These are phyloP conservation scores for Eudasyphora cyanicolor DNA, from an alignment of 2,888 invertebrate species.

Conservation along the genomic window DNA sequence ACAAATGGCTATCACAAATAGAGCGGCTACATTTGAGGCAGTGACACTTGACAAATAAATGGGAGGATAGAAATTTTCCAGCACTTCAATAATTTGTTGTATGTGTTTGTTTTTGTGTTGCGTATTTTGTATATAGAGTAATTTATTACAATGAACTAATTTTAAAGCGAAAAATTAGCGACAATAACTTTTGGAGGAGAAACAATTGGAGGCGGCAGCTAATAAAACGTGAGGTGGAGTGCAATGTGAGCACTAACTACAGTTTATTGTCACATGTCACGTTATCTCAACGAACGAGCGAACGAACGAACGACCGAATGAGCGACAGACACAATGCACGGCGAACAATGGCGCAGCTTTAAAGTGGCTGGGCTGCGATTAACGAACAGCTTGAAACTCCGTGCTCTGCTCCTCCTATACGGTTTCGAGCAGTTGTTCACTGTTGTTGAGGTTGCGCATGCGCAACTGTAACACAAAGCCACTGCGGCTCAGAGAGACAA, in stretches of 20 bases:
- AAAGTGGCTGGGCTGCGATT: background rate
- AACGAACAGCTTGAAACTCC: background rate
- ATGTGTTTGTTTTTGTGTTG: constrained; percentile 24
- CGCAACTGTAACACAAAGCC: constrained; percentile 33
- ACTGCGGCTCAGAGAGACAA: background rate
- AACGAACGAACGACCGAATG: background rate
- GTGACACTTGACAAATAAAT: background rate
- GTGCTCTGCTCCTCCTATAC: background rate
- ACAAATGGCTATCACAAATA: background rate
- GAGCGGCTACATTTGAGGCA: background rate
- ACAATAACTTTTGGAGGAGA: background rate
- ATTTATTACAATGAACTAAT: constrained; percentile 60
- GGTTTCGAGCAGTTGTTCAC: background rate
- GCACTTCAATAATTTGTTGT: background rate
- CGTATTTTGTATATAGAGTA: constrained; percentile 39
- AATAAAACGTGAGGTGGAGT: constrained; percentile 18
- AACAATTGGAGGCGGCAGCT: background rate
- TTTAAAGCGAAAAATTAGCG: constrained; percentile 37
- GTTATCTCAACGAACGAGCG: constrained; percentile 35
- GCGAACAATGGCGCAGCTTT: background rate
- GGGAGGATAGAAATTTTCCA: background rate
- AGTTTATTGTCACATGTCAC: constrained; percentile 65
- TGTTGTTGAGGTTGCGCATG: constrained; percentile 42
- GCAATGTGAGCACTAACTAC: constrained; percentile 54
- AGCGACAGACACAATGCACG: background rate